A percentile compares a stretch with the other conserved stretches of the same genome.
phyloP scores from a whole-genome alignment of 2,888 invertebrate species.

The Chesias legatella region DNA sequence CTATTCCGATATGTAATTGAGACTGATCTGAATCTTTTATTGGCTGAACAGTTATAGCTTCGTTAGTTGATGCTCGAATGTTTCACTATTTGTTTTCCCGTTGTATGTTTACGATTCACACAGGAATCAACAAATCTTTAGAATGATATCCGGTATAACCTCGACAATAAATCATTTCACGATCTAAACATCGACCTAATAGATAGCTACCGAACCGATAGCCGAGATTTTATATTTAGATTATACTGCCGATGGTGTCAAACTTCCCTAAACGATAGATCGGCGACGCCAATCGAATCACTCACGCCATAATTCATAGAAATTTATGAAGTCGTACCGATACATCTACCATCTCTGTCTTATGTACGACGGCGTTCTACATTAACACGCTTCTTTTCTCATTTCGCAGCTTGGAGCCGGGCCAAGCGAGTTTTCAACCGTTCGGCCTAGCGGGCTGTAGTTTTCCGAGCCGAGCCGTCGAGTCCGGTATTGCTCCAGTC shows the following conservation, averaged over 20 bases:
- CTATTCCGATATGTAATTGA: constrained; percentile 28
- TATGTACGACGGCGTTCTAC: constrained; percentile 63
- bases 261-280: constrained; percentile 68
- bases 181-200: constrained; percentile 38
- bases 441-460: constrained; percentile 74
- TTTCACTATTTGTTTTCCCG: constrained; percentile 8
- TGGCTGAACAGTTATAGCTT: constrained; percentile 13
- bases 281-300: constrained; percentile 69
- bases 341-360: constrained; percentile 70
- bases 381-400: constrained; percentile 77
- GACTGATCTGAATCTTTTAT: constrained; percentile 17
- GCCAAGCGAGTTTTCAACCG: constrained; percentile 79
- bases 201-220: constrained; percentile 38
- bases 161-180: constrained; percentile 31
- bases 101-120: constrained; percentile 6
- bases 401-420: constrained; percentile 81
- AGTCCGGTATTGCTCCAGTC: constrained; percentile 67
- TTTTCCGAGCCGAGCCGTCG: constrained; percentile 75
- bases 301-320: constrained; percentile 72
- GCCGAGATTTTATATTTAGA: constrained; percentile 61
- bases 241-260: constrained; percentile 63
- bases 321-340: constrained; percentile 66
- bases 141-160: constrained; percentile 11
- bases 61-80: constrained; percentile 6
- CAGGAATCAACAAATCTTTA: constrained; percentile 7